phyloP scores from a whole-genome alignment of 2,113 vertebrate species.

The Gallinago undulata region DNA sequence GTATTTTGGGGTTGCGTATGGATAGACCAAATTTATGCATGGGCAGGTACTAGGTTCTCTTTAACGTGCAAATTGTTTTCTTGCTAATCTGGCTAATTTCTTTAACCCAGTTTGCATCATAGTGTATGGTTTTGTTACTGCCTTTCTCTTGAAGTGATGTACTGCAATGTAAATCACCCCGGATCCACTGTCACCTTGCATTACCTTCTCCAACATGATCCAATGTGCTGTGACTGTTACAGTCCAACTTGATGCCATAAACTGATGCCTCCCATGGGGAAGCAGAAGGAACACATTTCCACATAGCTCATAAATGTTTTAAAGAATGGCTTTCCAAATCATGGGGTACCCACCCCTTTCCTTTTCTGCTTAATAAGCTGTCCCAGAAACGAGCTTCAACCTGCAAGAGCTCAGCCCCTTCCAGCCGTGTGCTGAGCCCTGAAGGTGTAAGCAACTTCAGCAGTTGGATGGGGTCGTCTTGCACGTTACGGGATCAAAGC shows the following conservation, averaged over 20 bases:
- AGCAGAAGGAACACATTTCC: neutral
- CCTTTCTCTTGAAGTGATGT: neutral
- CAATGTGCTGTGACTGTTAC: neutral
- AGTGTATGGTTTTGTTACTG: neutral
- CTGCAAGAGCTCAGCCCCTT: neutral
- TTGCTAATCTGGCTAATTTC: conserved; percentile 27
- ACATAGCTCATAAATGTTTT: neutral
- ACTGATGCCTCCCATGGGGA: neutral
- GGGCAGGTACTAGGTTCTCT: neutral
- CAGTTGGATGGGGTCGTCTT: neutral
- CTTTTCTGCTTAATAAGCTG: neutral
- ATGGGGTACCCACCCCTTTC: neutral
- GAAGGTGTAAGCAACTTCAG: neutral
- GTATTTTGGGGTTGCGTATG: neutral
- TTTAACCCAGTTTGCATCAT: neutral
- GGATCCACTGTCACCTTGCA: neutral
- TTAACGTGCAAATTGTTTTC: conserved; percentile 34
- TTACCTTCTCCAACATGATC: neutral
- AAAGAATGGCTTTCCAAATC: neutral
- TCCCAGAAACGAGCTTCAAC: neutral
- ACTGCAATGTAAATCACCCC: neutral
- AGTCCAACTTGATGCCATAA: neutral
- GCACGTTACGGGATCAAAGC: fast-evolving
- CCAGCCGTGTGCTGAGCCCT: neutral
- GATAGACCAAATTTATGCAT: neutral